A percentile compares a stretch with the other conserved stretches of the same genome.
These are phyloP conservation scores for Onychomys leucogaster DNA, from an alignment of 2,797 vertebrate species.

Conservation along the genomic window DNA sequence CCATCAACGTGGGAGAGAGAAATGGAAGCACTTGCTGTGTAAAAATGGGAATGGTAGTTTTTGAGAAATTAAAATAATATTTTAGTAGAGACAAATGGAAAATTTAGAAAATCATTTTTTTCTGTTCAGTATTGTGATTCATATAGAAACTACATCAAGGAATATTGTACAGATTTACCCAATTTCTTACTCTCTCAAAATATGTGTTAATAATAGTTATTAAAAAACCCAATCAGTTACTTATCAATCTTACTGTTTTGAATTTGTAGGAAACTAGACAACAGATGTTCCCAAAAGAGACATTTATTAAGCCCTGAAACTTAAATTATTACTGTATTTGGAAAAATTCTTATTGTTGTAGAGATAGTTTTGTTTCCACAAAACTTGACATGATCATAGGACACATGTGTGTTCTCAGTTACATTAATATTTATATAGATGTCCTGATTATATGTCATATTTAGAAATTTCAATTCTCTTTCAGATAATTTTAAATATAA, in stretches of 20 bases:
- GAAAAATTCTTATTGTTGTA: not conserved
- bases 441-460: not conserved
- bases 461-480: not conserved
- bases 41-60: not conserved
- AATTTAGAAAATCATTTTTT: not conserved
- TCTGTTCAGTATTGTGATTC: not conserved
- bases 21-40: not conserved
- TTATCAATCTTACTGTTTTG: not conserved
- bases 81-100: not conserved
- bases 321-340: not conserved
- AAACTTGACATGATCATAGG: not conserved
- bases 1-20: too few relatives aligned
- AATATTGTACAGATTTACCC: not conserved
- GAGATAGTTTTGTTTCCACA: too few relatives aligned
- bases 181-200: not conserved
- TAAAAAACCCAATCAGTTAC: not conserved
- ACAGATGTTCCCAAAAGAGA: not conserved
- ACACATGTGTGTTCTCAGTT: not conserved
- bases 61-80: not conserved
- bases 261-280: not conserved
- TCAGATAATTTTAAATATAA: not conserved
- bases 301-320: not conserved
- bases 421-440: not conserved
- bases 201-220: not conserved
- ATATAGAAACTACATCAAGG: not conserved